Base-by-base conservation (phyloP, 1,140 invertebrate genomes). In the Heliothis virescens region DNA sequence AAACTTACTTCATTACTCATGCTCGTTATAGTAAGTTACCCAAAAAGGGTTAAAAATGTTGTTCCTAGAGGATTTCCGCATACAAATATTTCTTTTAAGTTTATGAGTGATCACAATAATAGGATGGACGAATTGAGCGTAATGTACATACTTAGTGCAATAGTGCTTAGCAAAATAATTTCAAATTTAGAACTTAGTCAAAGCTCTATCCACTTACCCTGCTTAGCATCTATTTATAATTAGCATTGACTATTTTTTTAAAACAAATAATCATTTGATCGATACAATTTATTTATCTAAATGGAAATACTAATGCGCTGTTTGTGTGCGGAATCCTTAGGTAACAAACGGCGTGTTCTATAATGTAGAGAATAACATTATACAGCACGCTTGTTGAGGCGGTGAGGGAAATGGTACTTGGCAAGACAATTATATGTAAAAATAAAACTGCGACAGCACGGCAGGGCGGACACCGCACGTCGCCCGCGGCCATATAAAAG, bases 401-500 rank as follows among this genome's bases (percentile, higher is more conserved):
- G 3, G 18, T 16, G 10, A 18, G 50, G 29, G 29, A 34, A 18
- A 11, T 41, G 26, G 29, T 34, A 11, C 52, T 12, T 72, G 52
- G 69, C 52, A 72, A 72, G 21, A 72, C 18, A 65, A 65, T 12
- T 16, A 9, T 15, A 57, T 55, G 50, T 48, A n/a, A 41, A n/a
- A 57, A 72, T 72, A 57, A 71, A 53, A 71, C 47, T 55, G 67
- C 48, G 21, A 65, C 62, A 72, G 55, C 69, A 1, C 34, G 21
- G 10, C 34, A 26, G 47, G 72, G 71, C 55, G 71, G 71, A 10
- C 53, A 47, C 57, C 26, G 48, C 65, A 16, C 12, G 16, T 21
- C 55, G 34, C 50, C 72, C 41, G 71, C 53, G 72, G 72, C 72
- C 72, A 74, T 74, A 74, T 74, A 74, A 74, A 74, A 48, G 34